A percentile compares a stretch with the other conserved stretches of the same genome.
These are phyloP conservation scores for Fragum whitleyi DNA, from an alignment of 2,888 invertebrate genomes.

Conservation along the genomic window DNA sequence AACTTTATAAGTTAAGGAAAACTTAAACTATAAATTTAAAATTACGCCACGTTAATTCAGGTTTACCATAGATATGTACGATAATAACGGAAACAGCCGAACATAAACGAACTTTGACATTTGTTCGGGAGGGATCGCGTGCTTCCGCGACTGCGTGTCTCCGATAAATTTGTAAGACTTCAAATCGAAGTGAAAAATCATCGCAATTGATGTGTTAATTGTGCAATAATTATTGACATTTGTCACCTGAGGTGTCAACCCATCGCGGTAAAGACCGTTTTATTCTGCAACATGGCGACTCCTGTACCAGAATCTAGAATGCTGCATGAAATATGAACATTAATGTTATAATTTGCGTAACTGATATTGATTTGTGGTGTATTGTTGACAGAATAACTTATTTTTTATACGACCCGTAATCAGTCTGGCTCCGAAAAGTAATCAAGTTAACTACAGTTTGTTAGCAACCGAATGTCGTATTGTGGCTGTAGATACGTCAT, in stretches of 20 bases:
- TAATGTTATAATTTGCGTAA: not conserved
- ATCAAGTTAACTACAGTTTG: too few species aligned
- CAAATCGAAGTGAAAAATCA: constrained; percentile 29
- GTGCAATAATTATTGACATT: constrained; percentile 32
- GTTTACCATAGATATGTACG: too few species aligned
- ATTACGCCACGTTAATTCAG: too few species aligned
- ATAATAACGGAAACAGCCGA: not conserved
- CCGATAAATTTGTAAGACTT: constrained; percentile 23
- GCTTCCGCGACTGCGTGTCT: constrained; percentile 15
- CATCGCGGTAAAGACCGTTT: not conserved
- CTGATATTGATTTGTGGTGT: not conserved
- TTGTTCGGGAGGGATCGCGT: not conserved
- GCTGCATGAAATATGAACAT: not conserved
- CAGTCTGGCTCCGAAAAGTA: not conserved
- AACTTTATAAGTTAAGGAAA: too few species aligned
- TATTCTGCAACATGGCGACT: constrained; percentile 3
- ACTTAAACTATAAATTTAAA: too few species aligned
- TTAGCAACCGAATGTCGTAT: too few species aligned
- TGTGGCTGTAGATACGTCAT: too few species aligned
- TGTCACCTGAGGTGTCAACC: constrained; percentile 18
- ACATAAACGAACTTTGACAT: constrained; percentile 14
- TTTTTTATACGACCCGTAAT: not conserved
- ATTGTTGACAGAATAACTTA: not conserved
- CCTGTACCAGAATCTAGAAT: not conserved
- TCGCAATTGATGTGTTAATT: constrained; percentile 30